phyloP scores from a whole-genome alignment of 2,888 invertebrate genomes.

The Euproctis similis region DNA sequence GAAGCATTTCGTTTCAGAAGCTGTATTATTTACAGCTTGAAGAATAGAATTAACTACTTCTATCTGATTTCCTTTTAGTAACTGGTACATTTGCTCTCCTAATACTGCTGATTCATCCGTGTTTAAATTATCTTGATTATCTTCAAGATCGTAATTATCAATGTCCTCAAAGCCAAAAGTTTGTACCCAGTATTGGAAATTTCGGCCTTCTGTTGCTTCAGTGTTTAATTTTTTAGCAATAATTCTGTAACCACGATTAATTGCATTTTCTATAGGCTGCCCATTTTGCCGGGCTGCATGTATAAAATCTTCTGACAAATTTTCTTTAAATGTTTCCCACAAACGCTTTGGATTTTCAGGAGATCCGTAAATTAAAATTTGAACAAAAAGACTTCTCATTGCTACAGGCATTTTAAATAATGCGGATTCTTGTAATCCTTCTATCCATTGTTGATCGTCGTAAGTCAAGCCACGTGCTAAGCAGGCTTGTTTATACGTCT shows the following conservation, averaged over 20 bases:
- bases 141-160: constrained; percentile 6
- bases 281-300: constrained; percentile 6
- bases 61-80: constrained; percentile 10
- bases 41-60: constrained; percentile 9
- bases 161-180: constrained; percentile 10
- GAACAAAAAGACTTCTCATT: constrained; percentile 10
- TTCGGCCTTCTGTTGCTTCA: constrained; percentile 8
- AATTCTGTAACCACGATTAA: constrained; percentile 10
- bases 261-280: constrained; percentile 9
- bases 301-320: constrained; percentile 6
- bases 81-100: constrained; percentile 10
- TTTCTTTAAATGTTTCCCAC: constrained; percentile 12
- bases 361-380: constrained; percentile 11
- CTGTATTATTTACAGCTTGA: constrained; percentile 10
- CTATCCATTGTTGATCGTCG: constrained; percentile 13
- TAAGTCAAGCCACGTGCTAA: constrained; percentile 7
- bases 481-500: constrained; percentile 9
- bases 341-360: constrained; percentile 12
- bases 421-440: constrained; percentile 5
- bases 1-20: constrained; percentile 6
- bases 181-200: constrained; percentile 12
- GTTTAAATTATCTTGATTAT: constrained; percentile 8
- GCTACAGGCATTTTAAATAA: constrained; percentile 10
- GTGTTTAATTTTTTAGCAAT: constrained; percentile 11
- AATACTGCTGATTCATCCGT: constrained; percentile 9